Base-by-base conservation (phyloP, 2,113 vertebrate species). In the Zingel zingel region DNA sequence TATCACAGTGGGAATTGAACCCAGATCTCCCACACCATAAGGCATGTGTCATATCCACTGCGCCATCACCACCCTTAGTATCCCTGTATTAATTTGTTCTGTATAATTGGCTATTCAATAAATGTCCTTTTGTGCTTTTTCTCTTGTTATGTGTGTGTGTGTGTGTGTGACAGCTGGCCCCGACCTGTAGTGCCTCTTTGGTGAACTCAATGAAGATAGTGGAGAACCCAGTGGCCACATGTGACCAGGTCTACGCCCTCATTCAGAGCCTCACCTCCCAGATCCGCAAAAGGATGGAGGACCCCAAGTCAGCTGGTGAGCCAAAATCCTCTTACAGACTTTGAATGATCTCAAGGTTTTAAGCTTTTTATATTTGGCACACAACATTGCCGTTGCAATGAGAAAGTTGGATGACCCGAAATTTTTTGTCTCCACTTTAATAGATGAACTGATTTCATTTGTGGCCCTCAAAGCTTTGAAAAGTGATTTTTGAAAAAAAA, bases 201-300 rank as follows among this genome's bases (percentile, higher is more conserved):
- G 90, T 97, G 58, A 99, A 96, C 89, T 99, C 98, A 33, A 99
- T 99, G 97, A 95, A 94, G 15, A 82, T 96, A 0, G 97, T 99
- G 70, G 93, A 96, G 90, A 99, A 99, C 90, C 98, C 98, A 0
- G 98, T 99, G 68, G 95, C 91, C 68, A 96, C 95, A 4, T 99
- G 98, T 86, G 96, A 99, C 92, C 91, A 95, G 61, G 97, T 99
- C 69, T 99, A 98, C 87, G 74, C 94, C 62, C 95, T 99, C 90
- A 97, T 99, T 81, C 97, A 99, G 95, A 98, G 95, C 80, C 98
- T 99, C 84, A 99, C 97, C 13, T 95, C 95, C 11, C 98, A 99
- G 94, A 98, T 99, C 86, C 95, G 89, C 70, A 96, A 96, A 77
- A 96, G 96, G 54, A 95, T 99, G 91, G 97, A 99, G 83, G 97